Evolutionary conservation across 2,797 vertebrate genomes (phyloP).

Genomic region (Mus minutoides): DNA sequence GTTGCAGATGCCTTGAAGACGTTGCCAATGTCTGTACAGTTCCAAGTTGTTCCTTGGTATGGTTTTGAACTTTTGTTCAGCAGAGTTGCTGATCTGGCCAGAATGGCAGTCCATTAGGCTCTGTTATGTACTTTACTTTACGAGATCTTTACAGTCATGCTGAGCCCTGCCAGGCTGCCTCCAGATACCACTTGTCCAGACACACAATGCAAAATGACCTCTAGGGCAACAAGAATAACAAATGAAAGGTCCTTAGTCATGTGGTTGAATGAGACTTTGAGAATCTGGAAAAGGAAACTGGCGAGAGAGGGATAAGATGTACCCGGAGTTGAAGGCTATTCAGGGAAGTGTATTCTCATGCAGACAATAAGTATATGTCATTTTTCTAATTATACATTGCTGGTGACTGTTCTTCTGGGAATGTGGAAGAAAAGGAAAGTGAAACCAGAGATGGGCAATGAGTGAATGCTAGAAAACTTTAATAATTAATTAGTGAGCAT

Average conservation of each 20-base stretch:
- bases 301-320: not conserved
- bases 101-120: not conserved
- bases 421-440: constrained; percentile 83
- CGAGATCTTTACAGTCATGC: not conserved
- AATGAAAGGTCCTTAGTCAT: constrained; percentile 60
- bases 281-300: not conserved
- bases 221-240: constrained; percentile 49
- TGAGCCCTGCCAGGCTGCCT: not conserved
- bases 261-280: not conserved
- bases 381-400: constrained; percentile 82
- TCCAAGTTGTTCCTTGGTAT: not conserved
- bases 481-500: constrained; percentile 94
- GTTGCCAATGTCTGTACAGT: not conserved
- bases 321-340: constrained; percentile 60
- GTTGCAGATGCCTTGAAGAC: constrained; percentile 32
- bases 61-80: constrained; percentile 14
- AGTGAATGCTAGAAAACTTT: constrained; percentile 92
- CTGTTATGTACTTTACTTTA: constrained; percentile 38
- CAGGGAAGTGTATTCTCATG: constrained; percentile 66
- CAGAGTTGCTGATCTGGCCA: constrained; percentile 5
- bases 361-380: constrained; percentile 80
- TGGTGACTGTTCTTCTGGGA: constrained; percentile 83
- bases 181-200: constrained; percentile 41
- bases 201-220: not conserved
- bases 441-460: constrained; percentile 89